A percentile compares a stretch with the other conserved stretches of the same genome.
Evolutionary conservation across 1,140 invertebrate species (phyloP).

Genomic region (Ridgeia piscesae): DNA sequence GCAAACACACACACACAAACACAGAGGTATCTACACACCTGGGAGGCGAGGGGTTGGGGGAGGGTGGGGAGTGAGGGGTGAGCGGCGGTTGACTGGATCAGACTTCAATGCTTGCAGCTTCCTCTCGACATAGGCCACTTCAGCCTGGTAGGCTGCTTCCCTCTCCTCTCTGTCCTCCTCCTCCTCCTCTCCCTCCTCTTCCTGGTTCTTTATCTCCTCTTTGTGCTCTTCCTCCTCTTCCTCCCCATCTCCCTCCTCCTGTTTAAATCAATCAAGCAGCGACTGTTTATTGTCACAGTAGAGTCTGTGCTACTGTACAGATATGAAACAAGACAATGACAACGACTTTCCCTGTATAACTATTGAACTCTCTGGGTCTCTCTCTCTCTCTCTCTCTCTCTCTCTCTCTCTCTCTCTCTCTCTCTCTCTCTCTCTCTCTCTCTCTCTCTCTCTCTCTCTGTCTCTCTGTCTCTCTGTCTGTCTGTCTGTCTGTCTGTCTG

Average conservation of each 20-base stretch:
- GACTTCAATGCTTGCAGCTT: not conserved
- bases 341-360: too few species aligned
- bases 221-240: not conserved
- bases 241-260: not conserved
- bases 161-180: not conserved
- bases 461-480: slow-evolving; percentile 31
- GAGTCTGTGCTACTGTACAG: too few species aligned
- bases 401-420: not conserved
- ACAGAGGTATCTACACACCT: not conserved
- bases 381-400: slow-evolving; percentile 28
- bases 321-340: too few species aligned
- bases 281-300: too few species aligned
- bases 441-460: too few species aligned
- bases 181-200: not conserved
- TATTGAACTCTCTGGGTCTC: too few species aligned
- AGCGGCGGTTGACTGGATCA: not conserved
- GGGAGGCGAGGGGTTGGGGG: not conserved
- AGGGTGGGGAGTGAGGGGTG: not conserved
- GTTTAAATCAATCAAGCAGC: too few species aligned
- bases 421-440: too few species aligned
- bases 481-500: slow-evolving; percentile 36
- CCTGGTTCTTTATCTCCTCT: too few species aligned
- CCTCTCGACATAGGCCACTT: not conserved
- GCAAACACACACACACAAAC: too few species aligned
- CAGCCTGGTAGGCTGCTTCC: not conserved